Percentiles rank a stretch among this genome's conserved stretches.
These are phyloP conservation scores for Pycnomerus fuliginosus DNA, from an alignment of 2,888 invertebrate genomes.

Conservation along the genomic window DNA sequence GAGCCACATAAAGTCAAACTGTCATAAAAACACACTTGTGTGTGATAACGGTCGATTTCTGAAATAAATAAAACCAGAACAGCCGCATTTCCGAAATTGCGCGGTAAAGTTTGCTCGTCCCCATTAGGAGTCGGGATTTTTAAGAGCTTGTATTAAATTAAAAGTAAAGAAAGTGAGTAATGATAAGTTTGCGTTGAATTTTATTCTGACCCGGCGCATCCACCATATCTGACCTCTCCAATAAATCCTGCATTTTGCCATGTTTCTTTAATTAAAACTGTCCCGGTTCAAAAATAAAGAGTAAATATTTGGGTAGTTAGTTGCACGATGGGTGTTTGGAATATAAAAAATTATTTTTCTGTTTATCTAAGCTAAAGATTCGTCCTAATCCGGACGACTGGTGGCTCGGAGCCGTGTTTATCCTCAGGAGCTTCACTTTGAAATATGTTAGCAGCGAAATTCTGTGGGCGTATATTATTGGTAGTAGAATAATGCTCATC, in stretches of 20 bases:
- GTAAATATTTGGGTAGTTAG: neutral
- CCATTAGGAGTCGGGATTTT: too few relatives aligned
- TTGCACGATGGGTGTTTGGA: neutral
- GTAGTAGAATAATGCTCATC: constrained; percentile 7
- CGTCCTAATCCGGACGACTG: constrained; percentile 10
- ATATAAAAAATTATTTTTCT: neutral
- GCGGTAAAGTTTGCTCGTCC: too few relatives aligned
- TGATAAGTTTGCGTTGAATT: too few relatives aligned
- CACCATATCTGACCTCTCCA: too few relatives aligned
- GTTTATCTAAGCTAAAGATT: constrained; percentile 15
- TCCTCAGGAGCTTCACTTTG: constrained; percentile 17
- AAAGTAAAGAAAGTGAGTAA: neutral
- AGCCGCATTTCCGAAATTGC: constrained; percentile 4
- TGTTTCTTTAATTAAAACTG: too few relatives aligned
- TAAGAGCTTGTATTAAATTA: too few relatives aligned
- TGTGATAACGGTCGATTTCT: constrained; percentile 24
- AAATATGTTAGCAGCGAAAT: constrained; percentile 16
- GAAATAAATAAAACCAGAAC: constrained; percentile 18
- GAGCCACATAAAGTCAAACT: constrained; percentile 25
- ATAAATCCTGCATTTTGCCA: too few relatives aligned
- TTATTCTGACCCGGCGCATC: constrained; percentile 10
- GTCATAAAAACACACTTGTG: constrained; percentile 25
- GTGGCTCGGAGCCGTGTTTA: constrained; percentile 4
- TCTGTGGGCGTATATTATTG: constrained; percentile 5
- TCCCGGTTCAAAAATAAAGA: neutral